phyloP scores from a whole-genome alignment of 1,140 invertebrate species.

The Tetramorium simillimum region DNA sequence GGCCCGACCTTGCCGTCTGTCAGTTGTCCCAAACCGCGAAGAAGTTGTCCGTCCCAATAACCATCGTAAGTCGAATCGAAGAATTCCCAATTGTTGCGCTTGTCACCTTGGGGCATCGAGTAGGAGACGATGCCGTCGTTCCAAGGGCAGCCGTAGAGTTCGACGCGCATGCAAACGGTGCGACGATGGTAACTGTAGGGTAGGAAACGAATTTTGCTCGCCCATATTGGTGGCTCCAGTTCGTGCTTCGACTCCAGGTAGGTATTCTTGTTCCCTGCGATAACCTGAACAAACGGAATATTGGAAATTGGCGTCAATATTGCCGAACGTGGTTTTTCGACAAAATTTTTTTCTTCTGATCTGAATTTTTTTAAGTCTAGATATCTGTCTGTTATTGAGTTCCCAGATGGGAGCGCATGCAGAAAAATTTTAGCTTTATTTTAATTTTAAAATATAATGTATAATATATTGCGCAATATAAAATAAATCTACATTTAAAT shows the following conservation, averaged over 20 bases:
- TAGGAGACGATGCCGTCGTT: conserved; percentile 86
- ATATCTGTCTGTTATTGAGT: not conserved
- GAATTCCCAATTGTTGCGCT: conserved; percentile 93
- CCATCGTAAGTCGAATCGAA: conserved; percentile 98
- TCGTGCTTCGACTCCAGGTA: conserved; percentile 91
- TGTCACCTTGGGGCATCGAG: conserved; percentile 89
- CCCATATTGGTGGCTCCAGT: conserved; percentile 92
- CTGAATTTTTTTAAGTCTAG: not conserved
- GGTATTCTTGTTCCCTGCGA: conserved; percentile 93
- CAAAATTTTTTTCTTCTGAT: not conserved
- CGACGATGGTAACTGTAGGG: conserved; percentile 93
- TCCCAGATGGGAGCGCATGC: too few relatives aligned
- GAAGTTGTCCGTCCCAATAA: conserved; percentile 89
- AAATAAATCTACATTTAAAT: too few relatives aligned
- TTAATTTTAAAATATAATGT: too few relatives aligned
- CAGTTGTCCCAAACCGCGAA: conserved; percentile 94
- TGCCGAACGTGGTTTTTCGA: not conserved
- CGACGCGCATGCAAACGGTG: conserved; percentile 95
- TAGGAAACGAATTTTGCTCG: conserved; percentile 92
- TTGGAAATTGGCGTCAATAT: conserved; percentile 1
- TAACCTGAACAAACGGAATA: conserved; percentile 87
- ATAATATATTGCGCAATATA: too few relatives aligned
- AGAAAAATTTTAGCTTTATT: too few relatives aligned
- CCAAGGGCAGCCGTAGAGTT: conserved; percentile 92
- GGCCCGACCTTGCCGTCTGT: conserved; percentile 91